Evolutionary conservation across 2,113 vertebrate genomes (phyloP), one percentile per base, ranked within the genome.

Genomic region (Neotoma lepida): DNA sequence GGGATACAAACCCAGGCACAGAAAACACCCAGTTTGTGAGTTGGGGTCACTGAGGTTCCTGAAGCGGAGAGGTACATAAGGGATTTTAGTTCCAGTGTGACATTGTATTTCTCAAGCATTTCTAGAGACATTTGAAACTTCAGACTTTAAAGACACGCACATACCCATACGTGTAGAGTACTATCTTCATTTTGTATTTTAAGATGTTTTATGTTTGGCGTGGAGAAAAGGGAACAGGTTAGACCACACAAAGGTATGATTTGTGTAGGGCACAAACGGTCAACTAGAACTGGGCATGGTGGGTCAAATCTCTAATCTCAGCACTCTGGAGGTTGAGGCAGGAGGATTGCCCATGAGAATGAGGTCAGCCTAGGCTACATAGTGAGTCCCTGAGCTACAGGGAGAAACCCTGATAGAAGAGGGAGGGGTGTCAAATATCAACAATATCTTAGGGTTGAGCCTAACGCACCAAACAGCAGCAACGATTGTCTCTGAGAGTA

Each of bases 1-100:
- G 13, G 3, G 8, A 85, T 30, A 35, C 33, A 68, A 35, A 49
- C 20, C 49, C 35, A 56, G 86, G 35, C 66, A 87, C 49, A 54
- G 35, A 12, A 12, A 68, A 49, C 41, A n/a, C 49, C 3, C 9
- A 41, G 41, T 56, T 56, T 73, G 44, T 78, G 61, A 39, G 49
- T 22, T 6, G 51, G 15, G 56, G 64, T 41, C n/a, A 17, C 8
- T 7, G 8, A 9, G 1, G 6, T 2, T 58, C 4, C 51, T 73
- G 26, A 4, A 14, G 41, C 9, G 30, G 14, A 84, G 35, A 17
- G 2, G 0, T 2, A 26, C 4, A 0, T 6, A 41, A 20, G 8
- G 81, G 33, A 22, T 66, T 88, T 81, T 28, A 17, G 2, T 0
- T 77, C 4, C 15, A 24, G 5, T 0, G 8, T 33, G 39, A 85